Evolutionary conservation across 92 coral and sea anemone species (phyloP), one percentile per base, ranked within the genome.

Genomic region (Phenganax subtilis): DNA sequence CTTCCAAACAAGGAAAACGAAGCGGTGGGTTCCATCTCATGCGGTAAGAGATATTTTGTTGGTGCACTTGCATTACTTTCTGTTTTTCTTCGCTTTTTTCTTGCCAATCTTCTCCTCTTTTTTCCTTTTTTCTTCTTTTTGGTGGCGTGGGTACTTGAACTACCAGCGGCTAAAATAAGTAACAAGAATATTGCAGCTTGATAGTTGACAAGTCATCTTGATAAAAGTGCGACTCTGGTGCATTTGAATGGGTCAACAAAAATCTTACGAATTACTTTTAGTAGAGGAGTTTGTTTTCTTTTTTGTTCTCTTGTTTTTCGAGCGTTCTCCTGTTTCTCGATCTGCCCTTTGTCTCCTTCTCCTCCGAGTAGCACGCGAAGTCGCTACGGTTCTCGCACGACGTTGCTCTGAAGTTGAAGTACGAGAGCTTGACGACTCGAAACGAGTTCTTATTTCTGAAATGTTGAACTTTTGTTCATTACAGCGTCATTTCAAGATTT

Each of bases 1-100:
- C 91, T 90, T 12, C 98, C 98, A 87, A 92, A 88, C 79, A 94
- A 68, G 72, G 98, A 80, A 80, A 94, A 89, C 44, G 90, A 88
- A 16, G 83, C 81, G 2, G 91, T 81, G 6, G 97, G 88, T 57
- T 91, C 97, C 80, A 90, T 74, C 69, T 90, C 85, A 57, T 85
- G 87, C 7, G 97, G 91, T 75, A 91, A 87, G 9, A 91, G 87
- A 65, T 87, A 75, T 63, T 84, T 92, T 44, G 89, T 86, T 7
- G 89, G 69, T 47, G 84, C 66, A 17, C 86, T 84, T 10, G 80
- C 86, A 47, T 88, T 86, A 62, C 77, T 28, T 60, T 53, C 84
- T 30, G 65, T 53, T 67, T 80, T 87, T 10, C 84, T 75, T 54
- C 51, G 57, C 16, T 44, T 71, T 44, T 28, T 76, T 12, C 83